phyloP scores from a whole-genome alignment of 2,888 invertebrate species.

The Lepidochrysops patricia region DNA sequence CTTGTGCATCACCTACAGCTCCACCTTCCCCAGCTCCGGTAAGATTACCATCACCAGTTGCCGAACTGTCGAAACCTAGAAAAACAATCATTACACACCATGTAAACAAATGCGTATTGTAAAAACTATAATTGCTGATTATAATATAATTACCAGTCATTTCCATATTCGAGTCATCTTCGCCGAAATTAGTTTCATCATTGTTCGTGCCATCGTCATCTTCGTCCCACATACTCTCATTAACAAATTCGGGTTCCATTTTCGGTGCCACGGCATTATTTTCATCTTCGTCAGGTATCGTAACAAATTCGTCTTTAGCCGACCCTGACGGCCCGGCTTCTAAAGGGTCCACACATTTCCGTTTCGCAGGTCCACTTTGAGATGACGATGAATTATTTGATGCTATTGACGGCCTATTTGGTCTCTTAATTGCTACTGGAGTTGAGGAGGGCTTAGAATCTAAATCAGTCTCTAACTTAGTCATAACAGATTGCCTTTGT shows the following conservation, averaged over 20 bases:
- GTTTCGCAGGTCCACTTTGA: slow-evolving; percentile 74
- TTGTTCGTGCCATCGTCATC: slow-evolving; percentile 78
- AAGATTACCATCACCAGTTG: slow-evolving; percentile 67
- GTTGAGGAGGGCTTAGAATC: slow-evolving; percentile 77
- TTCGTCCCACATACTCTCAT: slow-evolving; percentile 75
- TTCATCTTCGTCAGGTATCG: slow-evolving; percentile 71
- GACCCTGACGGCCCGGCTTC: slow-evolving; percentile 76
- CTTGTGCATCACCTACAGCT: slow-evolving; percentile 73
- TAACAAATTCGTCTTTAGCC: slow-evolving; percentile 70
- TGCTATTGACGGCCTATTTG: slow-evolving; percentile 78
- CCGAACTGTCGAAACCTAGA: slow-evolving; percentile 66
- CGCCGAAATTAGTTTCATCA: slow-evolving; percentile 77
- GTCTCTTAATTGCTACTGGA: slow-evolving; percentile 77
- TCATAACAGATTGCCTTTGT: slow-evolving; percentile 76
- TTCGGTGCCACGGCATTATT: slow-evolving; percentile 77
- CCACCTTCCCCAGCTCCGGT: slow-evolving; percentile 68
- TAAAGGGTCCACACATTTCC: slow-evolving; percentile 75
- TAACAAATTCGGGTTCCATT: slow-evolving; percentile 79
- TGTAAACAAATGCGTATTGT: not conserved
- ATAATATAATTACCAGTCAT: slow-evolving; percentile 61
- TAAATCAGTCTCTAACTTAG: slow-evolving; percentile 77
- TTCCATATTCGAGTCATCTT: slow-evolving; percentile 79
- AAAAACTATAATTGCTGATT: not conserved
- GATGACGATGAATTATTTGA: slow-evolving; percentile 75
- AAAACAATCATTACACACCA: not conserved